Conservation (phyloP, 1,140 invertebrate species). For the Dermatophagoides farinae region DNA sequence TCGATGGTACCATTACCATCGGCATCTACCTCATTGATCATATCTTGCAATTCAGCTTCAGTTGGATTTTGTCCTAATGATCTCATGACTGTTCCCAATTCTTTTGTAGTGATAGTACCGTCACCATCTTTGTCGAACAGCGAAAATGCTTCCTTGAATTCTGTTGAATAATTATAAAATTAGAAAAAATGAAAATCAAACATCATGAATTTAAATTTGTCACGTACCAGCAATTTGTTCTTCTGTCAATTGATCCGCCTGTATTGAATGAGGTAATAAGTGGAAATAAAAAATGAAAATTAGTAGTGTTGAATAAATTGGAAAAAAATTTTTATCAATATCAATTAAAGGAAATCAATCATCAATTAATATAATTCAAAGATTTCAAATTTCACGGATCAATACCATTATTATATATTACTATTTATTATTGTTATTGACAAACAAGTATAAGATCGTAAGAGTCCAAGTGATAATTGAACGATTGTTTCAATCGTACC, state of each 20-base stretch:
- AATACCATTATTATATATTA: too few species aligned
- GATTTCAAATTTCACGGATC: too few species aligned
- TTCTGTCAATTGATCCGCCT: constrained; percentile 88
- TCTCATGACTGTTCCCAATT: constrained; percentile 95
- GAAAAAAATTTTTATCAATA: too few species aligned
- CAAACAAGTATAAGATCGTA: too few species aligned
- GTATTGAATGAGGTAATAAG: not conserved
- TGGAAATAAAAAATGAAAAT: too few species aligned
- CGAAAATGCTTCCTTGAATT: constrained; percentile 98
- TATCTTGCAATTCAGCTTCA: constrained; percentile 96
- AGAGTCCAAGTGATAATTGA: too few species aligned
- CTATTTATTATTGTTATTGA: too few species aligned
- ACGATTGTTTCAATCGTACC: too few species aligned
- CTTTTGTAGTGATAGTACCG: constrained; percentile 98
- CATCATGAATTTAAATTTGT: not conserved
- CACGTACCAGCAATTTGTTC: constrained; percentile 61
- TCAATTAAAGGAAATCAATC: too few species aligned
- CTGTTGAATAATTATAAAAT: constrained; percentile 25
- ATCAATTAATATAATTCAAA: too few species aligned
- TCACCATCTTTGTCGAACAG: constrained; percentile 98
- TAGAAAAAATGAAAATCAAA: not conserved
- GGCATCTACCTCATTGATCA: constrained; percentile 99
- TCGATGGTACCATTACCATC: constrained; percentile 99
- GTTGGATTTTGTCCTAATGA: constrained; percentile 97
- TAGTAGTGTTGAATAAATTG: too few species aligned